These are phyloP conservation scores for Chrysocyon brachyurus DNA, from an alignment of 2,797 vertebrate genomes.

Conservation along the genomic window DNA sequence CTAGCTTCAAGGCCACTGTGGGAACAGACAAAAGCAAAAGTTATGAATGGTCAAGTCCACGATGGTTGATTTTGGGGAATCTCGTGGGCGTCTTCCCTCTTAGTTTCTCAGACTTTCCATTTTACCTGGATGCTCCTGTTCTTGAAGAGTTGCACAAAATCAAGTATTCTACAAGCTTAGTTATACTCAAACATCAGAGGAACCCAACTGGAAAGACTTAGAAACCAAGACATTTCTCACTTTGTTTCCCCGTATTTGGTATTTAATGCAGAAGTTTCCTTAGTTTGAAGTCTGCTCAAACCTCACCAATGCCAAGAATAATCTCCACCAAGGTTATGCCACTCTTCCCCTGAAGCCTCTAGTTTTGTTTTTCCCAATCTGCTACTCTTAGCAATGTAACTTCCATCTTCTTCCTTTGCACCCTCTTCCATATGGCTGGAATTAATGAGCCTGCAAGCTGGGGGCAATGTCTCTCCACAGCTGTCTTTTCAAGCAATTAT, in stretches of 20 bases:
- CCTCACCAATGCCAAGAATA: constrained; percentile 1
- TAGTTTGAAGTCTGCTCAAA: background rate
- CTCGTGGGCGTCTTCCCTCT: background rate
- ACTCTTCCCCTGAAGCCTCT: background rate
- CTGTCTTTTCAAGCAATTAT: constrained; percentile 76
- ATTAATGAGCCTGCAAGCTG: constrained; percentile 69
- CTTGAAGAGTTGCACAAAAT: background rate
- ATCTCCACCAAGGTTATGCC: background rate
- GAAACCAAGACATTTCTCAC: background rate
- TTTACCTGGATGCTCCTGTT: background rate
- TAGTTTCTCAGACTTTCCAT: background rate
- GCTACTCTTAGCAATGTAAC: constrained; percentile 40
- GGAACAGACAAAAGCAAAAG: background rate
- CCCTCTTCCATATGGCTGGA: constrained; percentile 45
- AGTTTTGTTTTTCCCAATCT: constrained; percentile 1
- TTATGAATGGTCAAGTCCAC: background rate
- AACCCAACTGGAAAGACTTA: background rate
- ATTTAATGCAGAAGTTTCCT: constrained; percentile 17
- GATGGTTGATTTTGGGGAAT: background rate
- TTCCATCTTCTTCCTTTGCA: constrained; percentile 59
- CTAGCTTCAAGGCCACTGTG: background rate
- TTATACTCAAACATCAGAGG: background rate
- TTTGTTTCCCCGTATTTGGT: background rate
- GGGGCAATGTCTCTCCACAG: constrained; percentile 63
- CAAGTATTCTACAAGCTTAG: background rate